phyloP scores from a whole-genome alignment of 1,140 invertebrate genomes.

The Aphelenchoides besseyi region DNA sequence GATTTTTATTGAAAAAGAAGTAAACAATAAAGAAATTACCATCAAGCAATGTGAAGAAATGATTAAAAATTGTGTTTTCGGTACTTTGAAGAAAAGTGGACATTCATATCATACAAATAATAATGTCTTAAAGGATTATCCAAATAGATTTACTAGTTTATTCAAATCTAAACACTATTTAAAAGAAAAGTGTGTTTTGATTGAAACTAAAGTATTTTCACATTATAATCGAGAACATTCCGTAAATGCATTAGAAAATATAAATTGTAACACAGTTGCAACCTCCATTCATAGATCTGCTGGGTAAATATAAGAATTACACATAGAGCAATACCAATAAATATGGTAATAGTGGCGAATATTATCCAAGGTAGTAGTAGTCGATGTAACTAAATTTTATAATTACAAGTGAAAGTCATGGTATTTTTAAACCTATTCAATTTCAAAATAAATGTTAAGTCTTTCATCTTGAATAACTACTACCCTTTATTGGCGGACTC shows the following conservation, averaged over 20 bases:
- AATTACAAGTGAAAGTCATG: too few relatives aligned
- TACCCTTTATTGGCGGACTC: too few relatives aligned
- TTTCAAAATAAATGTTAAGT: too few relatives aligned
- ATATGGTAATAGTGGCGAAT: too few relatives aligned
- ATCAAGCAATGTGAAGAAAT: background rate
- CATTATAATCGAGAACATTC: background rate
- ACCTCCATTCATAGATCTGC: too few relatives aligned
- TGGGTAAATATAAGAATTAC: too few relatives aligned
- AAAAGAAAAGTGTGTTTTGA: background rate
- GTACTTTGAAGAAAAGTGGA: constrained; percentile 24
- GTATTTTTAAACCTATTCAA: too few relatives aligned
- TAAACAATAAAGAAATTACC: background rate
- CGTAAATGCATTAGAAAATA: background rate
- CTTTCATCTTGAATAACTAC: too few relatives aligned
- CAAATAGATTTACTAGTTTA: too few relatives aligned
- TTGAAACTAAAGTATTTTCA: constrained; percentile 1
- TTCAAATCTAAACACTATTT: constrained; percentile 1
- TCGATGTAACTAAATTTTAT: too few relatives aligned
- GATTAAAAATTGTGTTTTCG: background rate
- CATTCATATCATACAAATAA: constrained; percentile 23
- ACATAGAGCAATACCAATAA: too few relatives aligned
- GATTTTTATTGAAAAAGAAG: background rate
- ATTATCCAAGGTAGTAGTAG: too few relatives aligned
- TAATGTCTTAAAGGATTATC: background rate
- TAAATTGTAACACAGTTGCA: background rate